Evolutionary conservation across 2,797 vertebrate genomes (phyloP).

Genomic region (Paramormyrops hopkinsi): DNA sequence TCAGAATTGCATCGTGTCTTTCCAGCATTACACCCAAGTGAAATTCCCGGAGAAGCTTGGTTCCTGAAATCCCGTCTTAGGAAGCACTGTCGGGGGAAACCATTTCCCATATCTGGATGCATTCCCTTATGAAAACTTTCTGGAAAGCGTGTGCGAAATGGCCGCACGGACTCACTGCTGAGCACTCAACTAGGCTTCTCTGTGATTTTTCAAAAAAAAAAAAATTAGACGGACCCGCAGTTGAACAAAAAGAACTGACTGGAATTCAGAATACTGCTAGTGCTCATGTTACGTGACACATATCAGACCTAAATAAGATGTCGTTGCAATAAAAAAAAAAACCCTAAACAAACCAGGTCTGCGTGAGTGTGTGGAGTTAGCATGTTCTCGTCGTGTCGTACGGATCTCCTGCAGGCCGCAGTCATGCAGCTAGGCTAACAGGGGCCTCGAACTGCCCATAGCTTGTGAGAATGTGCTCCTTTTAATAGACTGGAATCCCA

Average conservation of each 20-base stretch:
- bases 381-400: neutral
- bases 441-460: neutral
- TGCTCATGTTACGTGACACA: neutral
- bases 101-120: neutral
- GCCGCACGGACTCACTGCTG: neutral
- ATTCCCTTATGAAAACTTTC: neutral
- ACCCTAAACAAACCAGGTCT: neutral
- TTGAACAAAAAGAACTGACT: neutral
- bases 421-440: neutral
- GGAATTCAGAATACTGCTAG: neutral
- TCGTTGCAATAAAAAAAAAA: neutral
- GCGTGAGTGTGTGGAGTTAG: neutral
- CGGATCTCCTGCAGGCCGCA: neutral
- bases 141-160: neutral
- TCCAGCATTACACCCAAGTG: neutral
- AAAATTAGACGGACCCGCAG: neutral
- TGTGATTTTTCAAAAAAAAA: neutral
- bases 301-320: neutral
- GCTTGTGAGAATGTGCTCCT: neutral
- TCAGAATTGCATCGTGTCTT: neutral
- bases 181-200: neutral
- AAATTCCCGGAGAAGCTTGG: neutral
- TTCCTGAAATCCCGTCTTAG: neutral
- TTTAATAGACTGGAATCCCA: neutral
- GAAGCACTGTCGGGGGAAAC: conserved; percentile 14